Evolutionary conservation across 2,888 invertebrate genomes (phyloP), one percentile per base, ranked within the genome.

Genomic region (Oxytorus armatus): DNA sequence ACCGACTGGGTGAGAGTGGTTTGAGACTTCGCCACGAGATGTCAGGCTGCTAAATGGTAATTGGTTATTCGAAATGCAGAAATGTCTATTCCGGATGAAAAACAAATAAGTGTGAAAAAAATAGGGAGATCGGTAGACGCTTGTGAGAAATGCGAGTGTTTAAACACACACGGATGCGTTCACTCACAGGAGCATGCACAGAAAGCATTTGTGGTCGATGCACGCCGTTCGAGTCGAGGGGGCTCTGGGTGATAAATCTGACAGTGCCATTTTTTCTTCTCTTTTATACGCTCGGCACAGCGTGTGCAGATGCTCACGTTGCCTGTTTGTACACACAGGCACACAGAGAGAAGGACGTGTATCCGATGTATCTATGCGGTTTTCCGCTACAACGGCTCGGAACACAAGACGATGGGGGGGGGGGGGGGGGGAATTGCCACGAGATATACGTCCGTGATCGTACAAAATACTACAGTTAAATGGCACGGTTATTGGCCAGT

Each of bases 231-330:
- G 42, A 55, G 68, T 53, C 65, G 16, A 49, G 47, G 63, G 49
- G 63, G 49, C 70, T 49, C 39, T 57, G 47, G 70, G 77, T 70
- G 70, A 77, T 77, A 77, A 77, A 77, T 77, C 77, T 70, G 10
- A 8, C 33, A 11, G 11, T 18, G 4, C 49, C 59, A 61, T 69
- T 70, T 76, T 63, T 53, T 29, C 8, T 3, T 10, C 11, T 59
- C 7, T 59, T 2, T 23, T 59, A 39, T 11, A 7, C 21, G n/a
- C 39, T 23, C 59, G 21, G 16, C 23, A 14, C 47, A 63, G 47
- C 57, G 47, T 77, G 63, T 42, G 47, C 69, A 44, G 61, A 61
- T 55, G 33, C 55, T 29, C 16, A 16, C 44, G 57, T 59, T 44
- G 65, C 65, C 36, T 63, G 77, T 55, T n/a, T 69, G 63, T 55